A percentile compares a stretch with the other conserved stretches of the same genome.
These are phyloP conservation scores for Cyphomyrus plagiostoma DNA, from an alignment of 2,113 vertebrate species.

Conservation along the genomic window DNA sequence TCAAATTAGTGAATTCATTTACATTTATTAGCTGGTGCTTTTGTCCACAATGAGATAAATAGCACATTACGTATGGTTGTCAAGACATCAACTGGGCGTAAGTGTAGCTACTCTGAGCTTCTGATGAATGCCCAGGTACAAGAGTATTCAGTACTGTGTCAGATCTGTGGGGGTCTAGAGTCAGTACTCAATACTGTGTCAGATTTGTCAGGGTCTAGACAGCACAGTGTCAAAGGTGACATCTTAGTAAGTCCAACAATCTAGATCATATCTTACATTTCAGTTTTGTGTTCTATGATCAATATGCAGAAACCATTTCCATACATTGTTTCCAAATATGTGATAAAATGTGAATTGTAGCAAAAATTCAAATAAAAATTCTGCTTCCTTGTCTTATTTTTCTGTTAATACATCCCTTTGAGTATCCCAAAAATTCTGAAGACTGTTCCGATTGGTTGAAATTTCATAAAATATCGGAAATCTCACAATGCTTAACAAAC, in stretches of 20 bases:
- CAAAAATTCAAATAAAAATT: not conserved
- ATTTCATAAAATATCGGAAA: not conserved
- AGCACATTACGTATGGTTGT: not conserved
- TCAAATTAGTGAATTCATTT: not conserved
- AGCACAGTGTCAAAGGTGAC: not conserved
- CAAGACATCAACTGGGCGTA: not conserved
- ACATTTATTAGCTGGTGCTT: not conserved
- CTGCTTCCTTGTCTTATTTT: not conserved
- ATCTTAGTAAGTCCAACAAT: not conserved
- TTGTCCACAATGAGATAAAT: not conserved
- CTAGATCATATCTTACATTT: not conserved
- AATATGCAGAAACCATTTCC: not conserved
- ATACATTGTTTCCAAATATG: not conserved
- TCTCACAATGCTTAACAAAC: not conserved
- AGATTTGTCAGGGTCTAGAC: not conserved
- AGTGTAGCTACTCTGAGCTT: not conserved
- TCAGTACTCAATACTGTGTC: not conserved
- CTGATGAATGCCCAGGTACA: not conserved
- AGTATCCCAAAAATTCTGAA: not conserved
- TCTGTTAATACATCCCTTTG: not conserved
- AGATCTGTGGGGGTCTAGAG: not conserved
- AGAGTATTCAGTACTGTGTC: not conserved
- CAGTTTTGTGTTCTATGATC: not conserved
- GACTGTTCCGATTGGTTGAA: not conserved
- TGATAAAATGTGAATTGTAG: not conserved